Percentiles rank a stretch among this genome's conserved stretches.
These are phyloP conservation scores for Sinella curviseta DNA, from an alignment of 1,140 invertebrate species.

Conservation along the genomic window DNA sequence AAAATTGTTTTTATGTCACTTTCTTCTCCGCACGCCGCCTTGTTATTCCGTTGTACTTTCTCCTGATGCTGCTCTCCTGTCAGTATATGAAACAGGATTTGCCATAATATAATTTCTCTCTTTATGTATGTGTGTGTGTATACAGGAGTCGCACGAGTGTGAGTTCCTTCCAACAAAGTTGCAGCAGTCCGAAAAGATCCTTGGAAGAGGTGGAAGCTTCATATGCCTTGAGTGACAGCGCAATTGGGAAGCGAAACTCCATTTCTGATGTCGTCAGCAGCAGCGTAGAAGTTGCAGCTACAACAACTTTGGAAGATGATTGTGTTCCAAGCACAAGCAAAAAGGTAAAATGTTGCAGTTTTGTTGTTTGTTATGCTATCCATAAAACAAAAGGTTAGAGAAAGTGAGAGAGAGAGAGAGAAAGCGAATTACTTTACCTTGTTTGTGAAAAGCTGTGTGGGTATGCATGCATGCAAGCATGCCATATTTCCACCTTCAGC, in stretches of 20 bases:
- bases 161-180: conserved; percentile 29
- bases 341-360: conserved; percentile 4
- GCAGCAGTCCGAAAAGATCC: conserved; percentile 5
- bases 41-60: no score
- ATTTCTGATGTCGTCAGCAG: conserved; percentile 10
- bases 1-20: neutral
- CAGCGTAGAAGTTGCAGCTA: neutral
- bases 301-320: neutral
- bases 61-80: no score
- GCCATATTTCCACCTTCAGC: neutral
- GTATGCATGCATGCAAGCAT: no score
- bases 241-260: conserved; percentile 4
- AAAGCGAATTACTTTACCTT: no score
- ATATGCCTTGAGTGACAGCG: conserved; percentile 17
- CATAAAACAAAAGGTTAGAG: no score
- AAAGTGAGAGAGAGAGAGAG: no score
- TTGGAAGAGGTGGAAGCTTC: conserved; percentile 2
- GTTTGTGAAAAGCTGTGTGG: no score
- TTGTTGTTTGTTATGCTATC: no score
- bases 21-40: no score
- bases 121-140: neutral
- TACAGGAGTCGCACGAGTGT: conserved; percentile 35
- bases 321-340: neutral
- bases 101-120: neutral
- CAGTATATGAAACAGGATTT: neutral